phyloP scores from a whole-genome alignment of 64 coral and sea anemone species.

The Acropora yongei region DNA sequence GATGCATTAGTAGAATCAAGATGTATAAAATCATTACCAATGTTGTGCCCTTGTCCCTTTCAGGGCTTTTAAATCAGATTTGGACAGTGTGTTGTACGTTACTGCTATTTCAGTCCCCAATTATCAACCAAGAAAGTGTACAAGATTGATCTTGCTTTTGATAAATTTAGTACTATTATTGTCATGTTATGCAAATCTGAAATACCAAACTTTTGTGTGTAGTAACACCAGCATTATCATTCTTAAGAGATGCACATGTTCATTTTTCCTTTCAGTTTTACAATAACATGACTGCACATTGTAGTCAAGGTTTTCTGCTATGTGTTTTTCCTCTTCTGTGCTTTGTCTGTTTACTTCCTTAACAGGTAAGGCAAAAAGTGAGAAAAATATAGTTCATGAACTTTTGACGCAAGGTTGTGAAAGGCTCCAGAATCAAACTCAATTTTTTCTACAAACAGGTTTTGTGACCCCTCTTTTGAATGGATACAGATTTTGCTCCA shows the following conservation, averaged over 20 bases:
- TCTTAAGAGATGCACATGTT: too few relatives aligned
- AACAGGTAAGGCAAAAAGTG: constrained; percentile 14
- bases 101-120: constrained; percentile 27
- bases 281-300: too few relatives aligned
- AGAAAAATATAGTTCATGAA: constrained; percentile 42
- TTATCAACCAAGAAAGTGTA: constrained; percentile 44
- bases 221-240: too few relatives aligned
- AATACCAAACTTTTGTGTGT: too few relatives aligned
- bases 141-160: constrained; percentile 31
- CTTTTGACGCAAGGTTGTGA: constrained; percentile 2
- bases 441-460: neutral
- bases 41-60: constrained; percentile 58
- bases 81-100: constrained; percentile 50
- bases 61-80: constrained; percentile 50
- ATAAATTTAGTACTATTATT: neutral
- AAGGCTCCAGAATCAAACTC: neutral
- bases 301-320: too few relatives aligned
- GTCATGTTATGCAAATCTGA: neutral
- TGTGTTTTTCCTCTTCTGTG: too few relatives aligned
- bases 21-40: constrained; percentile 65
- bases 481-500: constrained; percentile 15
- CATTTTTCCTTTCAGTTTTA: too few relatives aligned
- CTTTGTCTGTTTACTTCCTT: neutral
- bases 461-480: too few relatives aligned
- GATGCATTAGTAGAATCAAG: constrained; percentile 63